Evolutionary conservation across 2,113 vertebrate species (phyloP), one percentile per base, ranked within the genome.

Genomic region (Etia nguti): DNA sequence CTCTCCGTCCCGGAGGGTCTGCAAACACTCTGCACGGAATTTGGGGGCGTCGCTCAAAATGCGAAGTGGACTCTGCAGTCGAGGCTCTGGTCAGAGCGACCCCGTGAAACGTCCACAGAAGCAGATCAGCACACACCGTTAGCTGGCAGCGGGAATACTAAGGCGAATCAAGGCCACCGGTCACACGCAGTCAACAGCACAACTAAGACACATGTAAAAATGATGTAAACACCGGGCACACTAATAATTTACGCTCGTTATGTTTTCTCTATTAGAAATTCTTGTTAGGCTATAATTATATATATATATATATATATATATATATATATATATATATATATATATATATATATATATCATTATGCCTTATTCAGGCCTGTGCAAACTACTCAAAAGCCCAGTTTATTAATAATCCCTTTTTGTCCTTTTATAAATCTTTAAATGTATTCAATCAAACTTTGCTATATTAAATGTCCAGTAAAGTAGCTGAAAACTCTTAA

Each of bases 31-130:
- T 96, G 96, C 97, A 97, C 95, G 96, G 96, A 97, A 97, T 97
- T 97, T 96, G 96, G 97, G 97, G 97, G 97, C 98, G 97, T 97
- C 96, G 95, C 96, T 96, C 96, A 98, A 98, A 98, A 98, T 97
- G 97, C 97, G 97, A 98, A 98, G 96, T 97, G 97, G 98, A 98
- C 96, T 97, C 93, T 88, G 88, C 93, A 90, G 92, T 80, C 89
- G 90, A 93, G 89, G 90, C 84, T 88, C 91, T 85, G 94, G 94
- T 88, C 94, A 92, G 85, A 91, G 86, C 93, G 93, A 93, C 90
- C 93, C 93, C 86, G 50, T 41, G 38, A 22, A 65, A 86, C 50
- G 75, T 84, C 81, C 86, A 83, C 89, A 34, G 48, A 68, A 86
- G 50, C 50, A 48, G 38, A 10, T 20, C 84, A 10, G 8, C 55